A percentile compares a stretch with the other conserved stretches of the same genome.
These are phyloP conservation scores for Apostichopus parvimensis DNA, from an alignment of 35 echinoderm and acorn worm species.

Conservation along the genomic window DNA sequence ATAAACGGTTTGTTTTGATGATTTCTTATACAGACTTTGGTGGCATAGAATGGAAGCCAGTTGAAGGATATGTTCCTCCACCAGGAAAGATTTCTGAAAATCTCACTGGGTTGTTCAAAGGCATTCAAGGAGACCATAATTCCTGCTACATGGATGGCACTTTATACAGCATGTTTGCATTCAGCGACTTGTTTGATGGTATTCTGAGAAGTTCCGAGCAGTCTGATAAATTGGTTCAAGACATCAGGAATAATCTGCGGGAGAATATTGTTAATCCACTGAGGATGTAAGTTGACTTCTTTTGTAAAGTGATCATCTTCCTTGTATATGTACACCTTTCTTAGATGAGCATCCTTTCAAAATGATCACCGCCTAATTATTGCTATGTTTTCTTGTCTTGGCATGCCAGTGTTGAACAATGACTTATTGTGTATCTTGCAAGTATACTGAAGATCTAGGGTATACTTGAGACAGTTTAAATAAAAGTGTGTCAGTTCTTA, in stretches of 20 bases:
- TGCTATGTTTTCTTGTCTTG: too few relatives aligned
- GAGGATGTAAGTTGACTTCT: conserved; percentile 33
- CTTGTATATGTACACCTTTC: too few relatives aligned
- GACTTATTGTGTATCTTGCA: too few relatives aligned
- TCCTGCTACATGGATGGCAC: conserved; percentile 96
- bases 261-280: conserved; percentile 84
- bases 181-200: conserved; percentile 74
- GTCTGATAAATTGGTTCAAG: conserved; percentile 15
- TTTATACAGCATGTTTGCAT: conserved; percentile 95
- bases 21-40: conserved; percentile 70
- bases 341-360: too few relatives aligned
- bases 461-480: too few relatives aligned
- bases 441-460: too few relatives aligned
- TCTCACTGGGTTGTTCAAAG: conserved; percentile 61
- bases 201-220: conserved; percentile 38
- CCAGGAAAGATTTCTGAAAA: not conserved
- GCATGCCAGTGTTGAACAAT: too few relatives aligned
- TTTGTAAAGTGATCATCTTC: too few relatives aligned
- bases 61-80: conserved; percentile 56
- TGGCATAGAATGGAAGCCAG: conserved; percentile 54
- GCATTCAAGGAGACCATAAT: conserved; percentile 94
- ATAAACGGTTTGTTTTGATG: too few relatives aligned
- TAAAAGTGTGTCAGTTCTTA: too few relatives aligned
- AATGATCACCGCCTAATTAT: too few relatives aligned
- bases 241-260: conserved; percentile 40